Percentiles rank a stretch among this genome's conserved stretches.
Evolutionary conservation across 2,113 vertebrate genomes (phyloP).

Genomic region (Grallaria varia): DNA sequence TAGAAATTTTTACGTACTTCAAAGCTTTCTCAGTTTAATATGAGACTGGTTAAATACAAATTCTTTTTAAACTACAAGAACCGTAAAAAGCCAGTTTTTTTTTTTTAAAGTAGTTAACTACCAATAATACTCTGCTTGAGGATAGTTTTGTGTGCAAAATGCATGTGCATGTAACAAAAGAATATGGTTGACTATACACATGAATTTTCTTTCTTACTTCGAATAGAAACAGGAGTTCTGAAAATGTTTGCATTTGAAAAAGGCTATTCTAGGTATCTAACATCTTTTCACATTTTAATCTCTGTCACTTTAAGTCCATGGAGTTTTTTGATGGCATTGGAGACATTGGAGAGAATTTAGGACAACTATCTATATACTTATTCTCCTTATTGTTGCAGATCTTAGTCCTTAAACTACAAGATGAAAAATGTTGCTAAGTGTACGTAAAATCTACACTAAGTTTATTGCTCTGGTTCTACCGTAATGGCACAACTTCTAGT

Average conservation of each 20-base stretch:
- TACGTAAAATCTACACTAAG: background rate
- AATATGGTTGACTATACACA: background rate
- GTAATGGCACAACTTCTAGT: background rate
- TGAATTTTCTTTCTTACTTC: background rate
- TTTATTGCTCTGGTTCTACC: background rate
- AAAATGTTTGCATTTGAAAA: background rate
- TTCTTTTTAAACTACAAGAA: background rate
- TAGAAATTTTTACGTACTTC: background rate
- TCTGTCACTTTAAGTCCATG: background rate
- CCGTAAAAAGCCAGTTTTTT: background rate
- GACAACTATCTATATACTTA: background rate
- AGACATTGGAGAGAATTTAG: background rate
- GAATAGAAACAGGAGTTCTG: background rate
- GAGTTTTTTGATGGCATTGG: background rate
- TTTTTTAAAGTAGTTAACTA: background rate
- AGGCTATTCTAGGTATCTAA: background rate
- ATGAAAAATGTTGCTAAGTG: background rate
- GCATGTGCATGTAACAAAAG: background rate
- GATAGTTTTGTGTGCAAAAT: background rate
- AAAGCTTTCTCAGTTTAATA: background rate
- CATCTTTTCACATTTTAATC: background rate
- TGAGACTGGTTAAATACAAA: background rate
- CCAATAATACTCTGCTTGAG: background rate
- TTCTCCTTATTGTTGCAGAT: background rate
- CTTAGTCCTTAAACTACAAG: background rate